A percentile compares a stretch with the other conserved stretches of the same genome.
phyloP scores from a whole-genome alignment of 2,888 invertebrate genomes.

The Troides aeacus region DNA sequence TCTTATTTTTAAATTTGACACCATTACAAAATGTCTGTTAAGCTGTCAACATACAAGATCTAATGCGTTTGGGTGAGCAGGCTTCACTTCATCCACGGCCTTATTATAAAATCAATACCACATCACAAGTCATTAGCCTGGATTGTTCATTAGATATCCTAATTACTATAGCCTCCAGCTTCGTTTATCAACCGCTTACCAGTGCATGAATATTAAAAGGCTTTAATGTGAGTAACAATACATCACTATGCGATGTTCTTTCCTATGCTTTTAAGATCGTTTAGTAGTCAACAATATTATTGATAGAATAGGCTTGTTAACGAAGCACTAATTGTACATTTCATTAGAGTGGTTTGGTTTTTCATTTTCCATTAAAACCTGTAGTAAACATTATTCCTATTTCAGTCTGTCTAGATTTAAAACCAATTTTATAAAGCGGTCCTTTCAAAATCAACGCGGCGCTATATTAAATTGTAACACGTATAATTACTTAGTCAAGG shows the following conservation, averaged over 20 bases:
- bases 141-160: not conserved
- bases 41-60: too few relatives aligned
- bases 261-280: slow-evolving; percentile 17
- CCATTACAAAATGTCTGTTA: too few relatives aligned
- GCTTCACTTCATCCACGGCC: too few relatives aligned
- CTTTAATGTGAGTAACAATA: not conserved
- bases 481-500: too few relatives aligned
- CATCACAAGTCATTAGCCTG: not conserved
- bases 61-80: too few relatives aligned
- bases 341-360: not conserved
- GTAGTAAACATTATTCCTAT: too few relatives aligned
- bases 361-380: not conserved
- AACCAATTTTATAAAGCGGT: too few relatives aligned
- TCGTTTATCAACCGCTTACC: not conserved
- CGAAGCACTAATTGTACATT: not conserved
- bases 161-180: not conserved
- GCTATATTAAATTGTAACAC: too few relatives aligned
- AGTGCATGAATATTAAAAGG: not conserved
- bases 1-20: too few relatives aligned
- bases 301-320: not conserved
- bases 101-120: too few relatives aligned
- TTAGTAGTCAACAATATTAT: slow-evolving; percentile 9
- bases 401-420: too few relatives aligned
- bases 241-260: not conserved
- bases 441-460: too few relatives aligned